Conservation (phyloP, 1,140 invertebrate genomes). For the Trachymyrmex cornetzi region DNA sequence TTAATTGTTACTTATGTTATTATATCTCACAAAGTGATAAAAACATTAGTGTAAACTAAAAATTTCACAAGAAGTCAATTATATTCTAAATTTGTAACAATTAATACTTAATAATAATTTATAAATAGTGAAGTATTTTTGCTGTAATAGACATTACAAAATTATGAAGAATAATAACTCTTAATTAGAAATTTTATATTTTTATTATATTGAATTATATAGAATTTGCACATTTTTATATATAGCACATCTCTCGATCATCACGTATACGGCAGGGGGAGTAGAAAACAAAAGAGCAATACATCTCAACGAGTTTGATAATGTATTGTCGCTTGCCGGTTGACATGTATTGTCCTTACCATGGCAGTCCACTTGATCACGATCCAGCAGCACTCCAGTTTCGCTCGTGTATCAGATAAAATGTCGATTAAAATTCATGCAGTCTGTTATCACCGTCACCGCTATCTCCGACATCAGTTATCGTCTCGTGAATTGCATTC, state of each 20-base stretch:
- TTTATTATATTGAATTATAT: neutral
- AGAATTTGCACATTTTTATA: neutral
- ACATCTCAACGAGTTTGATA: conserved; percentile 83
- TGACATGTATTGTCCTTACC: conserved; percentile 85
- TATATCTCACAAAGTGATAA: too few relatives aligned
- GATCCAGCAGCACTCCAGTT: conserved; percentile 78
- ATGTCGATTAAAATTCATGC: conserved; percentile 86
- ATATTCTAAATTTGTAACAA: too few relatives aligned
- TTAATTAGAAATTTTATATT: conserved; percentile 5
- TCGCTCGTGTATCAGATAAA: conserved; percentile 80
- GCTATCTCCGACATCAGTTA: conserved; percentile 48
- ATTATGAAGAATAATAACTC: neutral
- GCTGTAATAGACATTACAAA: too few relatives aligned
- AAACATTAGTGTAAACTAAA: too few relatives aligned
- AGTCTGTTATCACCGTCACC: conserved; percentile 59
- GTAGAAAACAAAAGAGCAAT: conserved; percentile 84
- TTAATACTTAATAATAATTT: too few relatives aligned
- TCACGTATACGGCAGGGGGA: conserved; percentile 73
- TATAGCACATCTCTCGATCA: neutral
- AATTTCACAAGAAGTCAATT: too few relatives aligned
- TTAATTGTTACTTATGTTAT: too few relatives aligned
- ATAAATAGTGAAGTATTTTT: too few relatives aligned
- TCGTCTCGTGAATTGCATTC: conserved; percentile 44
- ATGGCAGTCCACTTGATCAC: conserved; percentile 86
- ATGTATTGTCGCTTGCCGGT: conserved; percentile 84